Evolutionary conservation across 2,113 vertebrate genomes (phyloP).

Genomic region (Albula goreensis): DNA sequence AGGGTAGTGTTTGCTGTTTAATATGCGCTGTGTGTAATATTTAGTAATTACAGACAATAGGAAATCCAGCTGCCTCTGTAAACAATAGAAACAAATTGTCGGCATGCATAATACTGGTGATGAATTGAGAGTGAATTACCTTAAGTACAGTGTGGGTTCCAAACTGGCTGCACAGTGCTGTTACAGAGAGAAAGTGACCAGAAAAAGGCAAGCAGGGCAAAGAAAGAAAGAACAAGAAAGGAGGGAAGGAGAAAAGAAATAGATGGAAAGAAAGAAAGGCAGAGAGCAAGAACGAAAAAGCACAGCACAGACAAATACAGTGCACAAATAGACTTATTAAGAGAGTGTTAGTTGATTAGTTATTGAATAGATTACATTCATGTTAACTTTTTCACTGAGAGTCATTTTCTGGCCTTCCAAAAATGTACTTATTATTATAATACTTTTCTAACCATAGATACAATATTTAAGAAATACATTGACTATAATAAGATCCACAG

Average conservation of each 20-base stretch:
- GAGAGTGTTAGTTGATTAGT: constrained; percentile 42
- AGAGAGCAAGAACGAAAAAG: constrained; percentile 36
- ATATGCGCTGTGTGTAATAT: no score
- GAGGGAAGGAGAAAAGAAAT: constrained; percentile 34
- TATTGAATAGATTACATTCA: constrained; percentile 32
- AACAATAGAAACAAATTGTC: not conserved
- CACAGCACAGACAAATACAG: constrained; percentile 23
- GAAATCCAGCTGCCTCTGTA: not conserved
- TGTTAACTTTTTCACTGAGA: constrained; percentile 18
- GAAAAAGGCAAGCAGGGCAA: constrained; percentile 36
- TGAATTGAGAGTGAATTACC: constrained; percentile 58
- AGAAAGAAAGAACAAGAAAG: constrained; percentile 30
- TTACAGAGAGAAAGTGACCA: constrained; percentile 24
- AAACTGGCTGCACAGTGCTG: constrained; percentile 47
- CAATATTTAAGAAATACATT: not conserved
- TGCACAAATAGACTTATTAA: constrained; percentile 20
- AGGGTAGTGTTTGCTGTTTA: no score
- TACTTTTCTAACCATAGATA: not conserved
- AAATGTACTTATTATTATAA: not conserved
- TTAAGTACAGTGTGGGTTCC: constrained; percentile 42
- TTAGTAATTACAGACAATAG: no score
- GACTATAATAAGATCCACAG: not conserved
- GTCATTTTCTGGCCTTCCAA: not conserved
- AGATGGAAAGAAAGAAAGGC: constrained; percentile 35
- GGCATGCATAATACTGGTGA: constrained; percentile 4